Evolutionary conservation across 2,113 vertebrate genomes (phyloP), one percentile per base, ranked within the genome.

Genomic region (Panurus biarmicus): DNA sequence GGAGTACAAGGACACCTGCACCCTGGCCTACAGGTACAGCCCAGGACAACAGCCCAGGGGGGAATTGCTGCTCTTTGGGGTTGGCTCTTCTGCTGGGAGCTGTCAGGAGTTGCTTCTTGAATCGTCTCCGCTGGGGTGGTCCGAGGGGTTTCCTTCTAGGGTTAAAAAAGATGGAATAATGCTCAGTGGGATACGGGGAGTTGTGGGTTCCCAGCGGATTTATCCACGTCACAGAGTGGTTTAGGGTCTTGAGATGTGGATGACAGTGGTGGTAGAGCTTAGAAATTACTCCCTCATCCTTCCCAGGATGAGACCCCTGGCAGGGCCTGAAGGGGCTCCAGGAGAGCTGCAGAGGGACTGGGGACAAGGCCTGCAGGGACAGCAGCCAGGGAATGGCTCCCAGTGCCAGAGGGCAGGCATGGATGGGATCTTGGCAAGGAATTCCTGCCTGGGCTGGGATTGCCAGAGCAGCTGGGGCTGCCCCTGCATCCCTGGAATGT

Each of bases 1-100:
- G 93, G 99, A 99, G 69, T 99, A 99, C 97, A 99, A 99, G 96
- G 99, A 99, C 80, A 99, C 99, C 93, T 99, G 99, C 97, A 98
- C 97, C 66, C 87, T 97, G 3, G 98, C 99, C 79, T 99, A 99
- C 98, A 99, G 99, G 99, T 99, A 97, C 10, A n/a, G 35, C 29
- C 40, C 10, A 14, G 75, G 11, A 5, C 9, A 4, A 0, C 45
- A 11, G 3, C 3, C 4, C 14, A 4, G 47, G 18, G 19, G 9
- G 18, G 9, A 33, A 4, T 1, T 3, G 2, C 36, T 38, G 42
- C 61, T 36, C 35, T 9, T 11, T 5, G 21, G 65, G 56, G 4
- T 21, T 18, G 21, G 11, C 3, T 73, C 0, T 31, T 60, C 29
- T 57, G 70, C 25, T 4, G 0, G 4, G 11, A 47, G 31, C 16